Evolutionary conservation across 2,113 vertebrate species (phyloP).

Genomic region (Seriola aureovittata): DNA sequence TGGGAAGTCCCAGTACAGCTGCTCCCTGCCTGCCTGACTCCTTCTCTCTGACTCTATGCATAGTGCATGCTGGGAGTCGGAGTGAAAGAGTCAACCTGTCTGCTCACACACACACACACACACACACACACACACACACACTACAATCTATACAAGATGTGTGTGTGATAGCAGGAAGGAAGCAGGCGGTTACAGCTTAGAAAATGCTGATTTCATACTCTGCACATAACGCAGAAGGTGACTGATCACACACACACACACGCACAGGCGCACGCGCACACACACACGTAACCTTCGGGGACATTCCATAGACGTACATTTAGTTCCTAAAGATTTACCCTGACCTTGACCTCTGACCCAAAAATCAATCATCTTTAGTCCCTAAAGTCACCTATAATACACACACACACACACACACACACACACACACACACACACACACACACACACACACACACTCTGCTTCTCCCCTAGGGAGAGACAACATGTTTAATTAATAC

Average conservation of each 20-base stretch:
- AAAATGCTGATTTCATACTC: constrained; percentile 46
- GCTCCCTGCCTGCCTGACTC: constrained; percentile 53
- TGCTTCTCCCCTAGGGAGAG: constrained; percentile 30
- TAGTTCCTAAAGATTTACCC: too few relatives aligned
- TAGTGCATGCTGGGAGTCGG: constrained; percentile 19
- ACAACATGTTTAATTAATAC: constrained; percentile 76
- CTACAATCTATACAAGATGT: constrained; percentile 4
- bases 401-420: constrained; percentile 23
- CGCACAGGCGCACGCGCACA: not conserved
- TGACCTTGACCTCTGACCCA: too few relatives aligned
- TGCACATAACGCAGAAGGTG: constrained; percentile 27
- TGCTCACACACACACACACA: constrained; percentile 31
- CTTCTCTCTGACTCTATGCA: constrained; percentile 43
- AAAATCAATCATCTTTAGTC: too few relatives aligned
- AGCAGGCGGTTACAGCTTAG: not conserved
- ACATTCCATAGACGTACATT: too few relatives aligned
- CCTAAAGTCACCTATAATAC: not conserved
- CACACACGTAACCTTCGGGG: too few relatives aligned
- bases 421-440: constrained; percentile 20
- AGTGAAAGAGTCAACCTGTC: constrained; percentile 53
- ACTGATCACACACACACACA: constrained; percentile 19
- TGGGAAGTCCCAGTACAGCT: constrained; percentile 65
- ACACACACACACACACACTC: constrained; percentile 19
- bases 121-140: constrained; percentile 11
- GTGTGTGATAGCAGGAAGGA: not conserved